Base-by-base conservation (phyloP, 2,888 invertebrate genomes). In the Scotopteryx bipunctaria region DNA sequence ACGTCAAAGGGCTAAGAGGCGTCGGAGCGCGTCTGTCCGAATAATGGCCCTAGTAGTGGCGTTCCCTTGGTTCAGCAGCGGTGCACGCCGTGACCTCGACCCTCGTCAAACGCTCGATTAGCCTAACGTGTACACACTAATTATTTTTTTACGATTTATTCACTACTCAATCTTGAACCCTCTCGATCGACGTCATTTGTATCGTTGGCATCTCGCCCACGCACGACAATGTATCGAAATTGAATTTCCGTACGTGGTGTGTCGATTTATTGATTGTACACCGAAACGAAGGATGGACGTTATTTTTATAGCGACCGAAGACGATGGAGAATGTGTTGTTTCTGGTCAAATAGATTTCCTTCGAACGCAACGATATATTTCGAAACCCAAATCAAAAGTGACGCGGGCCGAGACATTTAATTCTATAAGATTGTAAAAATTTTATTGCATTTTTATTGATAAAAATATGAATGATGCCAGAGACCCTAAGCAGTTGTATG, bases 51-150 rank as follows among this genome's bases (percentile, higher is more conserved):
- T 75, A 82, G 81, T 83, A 81, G 77, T 76, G 73, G 73, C 76
- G 75, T 72, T 70, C 71, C 66, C 66, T 67, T 56, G 37, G 55
- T 59, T 61, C 69, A 66, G 71, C 69, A 68, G 67, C 68, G 63
- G 67, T 66, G 71, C 76, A 66, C 72, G 76, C 71, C 67, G 76
- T 74, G 83, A 83, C 82, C 85, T 61, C 78, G 86, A 90, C 89
- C 89, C 89, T 86, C 82, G 83, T 89, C 89, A 89, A 84, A 79
- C 77, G 81, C 78, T 85, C 86, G 86, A 89, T 90, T 89, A 87
- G 85, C 80, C 75, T 75, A 82, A 83, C 82, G 72, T 75, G 73
- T 75, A 71, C 76, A 78, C 76, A 78, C 79, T 82, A 86, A 84
- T 86, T 84, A 83, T 79, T 79, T 76, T 79, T 53, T 72, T 69